Evolutionary conservation across 1,140 invertebrate genomes (phyloP).

Genomic region (Drosophila mojavensis): DNA sequence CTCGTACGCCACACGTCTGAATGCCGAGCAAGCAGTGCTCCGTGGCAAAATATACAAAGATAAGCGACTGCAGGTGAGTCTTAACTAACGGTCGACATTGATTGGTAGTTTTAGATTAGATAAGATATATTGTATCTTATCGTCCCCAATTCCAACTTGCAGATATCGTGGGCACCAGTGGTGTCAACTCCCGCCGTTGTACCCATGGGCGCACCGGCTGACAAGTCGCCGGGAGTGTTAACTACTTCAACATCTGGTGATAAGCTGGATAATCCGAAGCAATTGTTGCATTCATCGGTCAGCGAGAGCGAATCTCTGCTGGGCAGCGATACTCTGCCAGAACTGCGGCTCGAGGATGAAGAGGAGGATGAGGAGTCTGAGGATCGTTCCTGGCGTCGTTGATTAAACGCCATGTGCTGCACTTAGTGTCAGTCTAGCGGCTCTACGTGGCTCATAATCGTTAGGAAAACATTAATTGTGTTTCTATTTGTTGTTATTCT

Average conservation of each 20-base stretch:
- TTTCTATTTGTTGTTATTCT: constrained; percentile 80
- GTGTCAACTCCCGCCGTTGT: constrained; percentile 49
- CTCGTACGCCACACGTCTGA: constrained; percentile 81
- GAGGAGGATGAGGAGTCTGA: constrained; percentile 83
- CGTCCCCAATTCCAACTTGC: background rate
- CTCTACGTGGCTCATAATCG: constrained; percentile 56
- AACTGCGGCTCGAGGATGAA: constrained; percentile 81
- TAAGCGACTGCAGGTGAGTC: constrained; percentile 75
- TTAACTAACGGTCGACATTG: background rate
- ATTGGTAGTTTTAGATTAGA: background rate
- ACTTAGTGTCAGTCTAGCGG: constrained; percentile 33
- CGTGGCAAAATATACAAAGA: constrained; percentile 83
- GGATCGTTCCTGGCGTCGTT: constrained; percentile 84
- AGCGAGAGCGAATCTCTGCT: constrained; percentile 72
- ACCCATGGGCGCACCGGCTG: constrained; percentile 63
- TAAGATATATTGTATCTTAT: too few species aligned
- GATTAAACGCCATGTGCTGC: constrained; percentile 64
- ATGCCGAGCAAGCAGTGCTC: constrained; percentile 83
- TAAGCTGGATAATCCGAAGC: constrained; percentile 58
- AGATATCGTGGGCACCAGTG: constrained; percentile 82
- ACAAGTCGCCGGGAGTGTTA: constrained; percentile 38
- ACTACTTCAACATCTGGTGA: constrained; percentile 8
- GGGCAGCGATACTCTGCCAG: constrained; percentile 73
- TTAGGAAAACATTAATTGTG: constrained; percentile 57
- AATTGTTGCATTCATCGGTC: constrained; percentile 59